Evolutionary conservation across 2,113 vertebrate genomes (phyloP), one percentile per base, ranked within the genome.

Genomic region (Zeus faber): DNA sequence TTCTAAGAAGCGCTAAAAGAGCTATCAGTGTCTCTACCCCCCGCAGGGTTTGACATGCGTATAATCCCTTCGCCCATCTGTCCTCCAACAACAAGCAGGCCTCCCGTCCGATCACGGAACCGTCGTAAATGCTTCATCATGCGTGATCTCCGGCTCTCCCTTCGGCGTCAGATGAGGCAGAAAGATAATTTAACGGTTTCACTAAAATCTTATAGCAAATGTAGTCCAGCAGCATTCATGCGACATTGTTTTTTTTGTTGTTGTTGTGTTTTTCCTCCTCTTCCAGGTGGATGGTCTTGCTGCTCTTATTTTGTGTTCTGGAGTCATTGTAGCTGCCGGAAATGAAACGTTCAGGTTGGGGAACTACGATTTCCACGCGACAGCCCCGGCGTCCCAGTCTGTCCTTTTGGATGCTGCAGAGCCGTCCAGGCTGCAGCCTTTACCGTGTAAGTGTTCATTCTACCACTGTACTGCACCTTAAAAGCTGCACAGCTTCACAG

Each of bases 321-420:
- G 93, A 70, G 88, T 92, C 65, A 79, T 97, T 58, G 93, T 98
- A 0, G 95, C 95, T 71, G 92, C 93, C 0, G 95, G 95, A 46
- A 93, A 81, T 50, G 95, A 98, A 67, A 89, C 92, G 26, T 99
- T 96, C 81, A 92, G 88, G 80, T 87, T 89, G 51, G 90, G 82
- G 61, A 93, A 89, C 85, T 92, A 93, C 49, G 81, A 84, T 59
- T 75, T 87, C 56, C 87, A 87, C 43, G 89, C 75, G 67, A 79
- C 81, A 16, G 77, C 81, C 33, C 81, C 83, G 54, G 80, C 85
- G 53, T 88, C 76, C 71, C 84, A 91, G 63, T 84, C 89, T 22
- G 82, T 77, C 62, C 78, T 83, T 52, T 77, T 87, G 71, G 91
- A 88, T 54, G 78, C 76, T 3, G 72, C 83, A 37, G 77, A 90